A percentile compares a stretch with the other conserved stretches of the same genome.
Conservation (phyloP, 2,888 invertebrate genomes). For the Agriopis leucophaearia region DNA sequence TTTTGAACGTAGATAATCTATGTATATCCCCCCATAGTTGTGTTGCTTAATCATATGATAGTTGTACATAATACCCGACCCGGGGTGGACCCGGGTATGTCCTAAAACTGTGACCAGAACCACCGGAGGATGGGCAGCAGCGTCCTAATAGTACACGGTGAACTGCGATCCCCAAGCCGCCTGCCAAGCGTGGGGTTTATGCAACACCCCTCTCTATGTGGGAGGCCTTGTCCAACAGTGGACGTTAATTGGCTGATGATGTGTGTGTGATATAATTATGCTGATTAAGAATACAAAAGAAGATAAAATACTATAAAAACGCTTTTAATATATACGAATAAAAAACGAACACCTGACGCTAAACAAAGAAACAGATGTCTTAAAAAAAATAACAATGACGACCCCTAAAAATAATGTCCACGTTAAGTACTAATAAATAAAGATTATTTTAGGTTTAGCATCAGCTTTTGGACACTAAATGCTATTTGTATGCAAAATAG, state of each 20-base stretch:
- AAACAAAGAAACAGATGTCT: neutral
- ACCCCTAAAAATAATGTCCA: slow-evolving; percentile 14
- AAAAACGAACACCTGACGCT: slow-evolving; percentile 11
- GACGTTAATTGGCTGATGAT: neutral
- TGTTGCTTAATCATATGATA: too few species aligned
- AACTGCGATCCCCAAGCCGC: too few species aligned
- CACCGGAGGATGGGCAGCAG: too few species aligned
- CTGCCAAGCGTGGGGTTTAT: too few species aligned
- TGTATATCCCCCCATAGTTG: too few species aligned
- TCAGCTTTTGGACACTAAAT: slow-evolving; percentile 27
- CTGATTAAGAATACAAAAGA: neutral
- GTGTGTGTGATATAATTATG: neutral
- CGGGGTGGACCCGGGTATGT: too few species aligned
- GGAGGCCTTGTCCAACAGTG: too few species aligned
- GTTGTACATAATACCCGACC: too few species aligned
- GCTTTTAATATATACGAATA: neutral
- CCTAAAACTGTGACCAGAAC: too few species aligned
- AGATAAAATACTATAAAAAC: slow-evolving; percentile 3
- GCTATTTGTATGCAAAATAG: slow-evolving; percentile 34
- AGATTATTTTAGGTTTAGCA: slow-evolving; percentile 22
- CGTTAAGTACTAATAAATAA: slow-evolving; percentile 24
- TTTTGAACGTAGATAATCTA: too few species aligned
- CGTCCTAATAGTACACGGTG: too few species aligned
- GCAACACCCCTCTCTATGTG: too few species aligned
- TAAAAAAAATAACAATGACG: neutral